Evolutionary conservation across 2,797 vertebrate genomes (phyloP).

Genomic region (Amphiprion clarkii): DNA sequence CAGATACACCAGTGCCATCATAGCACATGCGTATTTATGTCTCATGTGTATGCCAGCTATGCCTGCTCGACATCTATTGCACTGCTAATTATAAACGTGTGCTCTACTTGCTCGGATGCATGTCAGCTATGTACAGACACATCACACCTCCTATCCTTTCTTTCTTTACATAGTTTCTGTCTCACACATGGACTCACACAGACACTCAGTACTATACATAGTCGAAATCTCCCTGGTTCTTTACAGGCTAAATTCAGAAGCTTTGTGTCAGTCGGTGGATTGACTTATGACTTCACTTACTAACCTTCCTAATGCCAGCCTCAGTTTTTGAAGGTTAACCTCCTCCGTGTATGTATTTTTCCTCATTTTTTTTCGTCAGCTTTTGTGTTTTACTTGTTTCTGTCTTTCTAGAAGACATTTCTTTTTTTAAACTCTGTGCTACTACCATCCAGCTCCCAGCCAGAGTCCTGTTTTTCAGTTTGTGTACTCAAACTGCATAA

Average conservation of each 20-base stretch:
- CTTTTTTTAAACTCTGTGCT: not conserved
- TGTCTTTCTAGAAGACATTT: not conserved
- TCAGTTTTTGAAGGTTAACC: slow-evolving; percentile 32
- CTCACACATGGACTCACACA: slow-evolving; percentile 21
- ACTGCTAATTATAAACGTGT: slow-evolving; percentile 71
- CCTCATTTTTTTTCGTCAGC: too few species aligned
- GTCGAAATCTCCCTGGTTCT: slow-evolving; percentile 47
- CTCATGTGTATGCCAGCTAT: slow-evolving; percentile 52
- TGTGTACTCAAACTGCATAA: not conserved
- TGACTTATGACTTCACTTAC: slow-evolving; percentile 50
- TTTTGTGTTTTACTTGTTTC: too few species aligned
- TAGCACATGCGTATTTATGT: slow-evolving; percentile 61
- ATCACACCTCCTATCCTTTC: slow-evolving; percentile 52
- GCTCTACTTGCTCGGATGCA: slow-evolving; percentile 50
- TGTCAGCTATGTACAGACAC: slow-evolving; percentile 61
- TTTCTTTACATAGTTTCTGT: slow-evolving; percentile 54
- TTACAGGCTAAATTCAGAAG: slow-evolving; percentile 65
- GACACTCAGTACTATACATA: slow-evolving; percentile 60
- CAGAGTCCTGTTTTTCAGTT: not conserved
- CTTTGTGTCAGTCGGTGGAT: slow-evolving; percentile 62
- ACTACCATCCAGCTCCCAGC: not conserved
- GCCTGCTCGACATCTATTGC: slow-evolving; percentile 45
- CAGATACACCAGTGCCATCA: slow-evolving; percentile 11
- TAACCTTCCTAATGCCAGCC: slow-evolving; percentile 21
- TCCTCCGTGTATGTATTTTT: slow-evolving; percentile 10